These are phyloP conservation scores for Trichogramma evanescens DNA, from an alignment of 2,888 invertebrate genomes.

Conservation along the genomic window DNA sequence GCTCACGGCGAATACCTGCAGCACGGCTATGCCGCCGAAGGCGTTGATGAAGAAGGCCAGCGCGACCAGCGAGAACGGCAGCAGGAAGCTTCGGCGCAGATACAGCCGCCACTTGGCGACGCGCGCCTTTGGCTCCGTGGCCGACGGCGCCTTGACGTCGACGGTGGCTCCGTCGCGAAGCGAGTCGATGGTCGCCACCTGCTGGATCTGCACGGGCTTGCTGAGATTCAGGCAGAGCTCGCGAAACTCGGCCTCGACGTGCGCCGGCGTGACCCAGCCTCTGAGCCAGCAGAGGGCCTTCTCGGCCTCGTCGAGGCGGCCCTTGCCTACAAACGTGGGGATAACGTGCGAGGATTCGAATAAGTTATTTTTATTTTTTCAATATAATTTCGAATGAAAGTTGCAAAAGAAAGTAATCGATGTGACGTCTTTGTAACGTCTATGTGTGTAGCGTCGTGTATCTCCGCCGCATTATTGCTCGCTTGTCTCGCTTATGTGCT, in stretches of 20 bases:
- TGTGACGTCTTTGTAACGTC: no score
- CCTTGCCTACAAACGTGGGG: slow-evolving; percentile 44
- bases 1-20: slow-evolving; percentile 67
- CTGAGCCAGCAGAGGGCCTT: slow-evolving; percentile 69
- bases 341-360: no score
- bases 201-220: slow-evolving; percentile 25
- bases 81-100: slow-evolving; percentile 57
- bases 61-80: slow-evolving; percentile 61
- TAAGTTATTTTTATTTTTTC: no score
- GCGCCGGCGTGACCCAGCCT: slow-evolving; percentile 63
- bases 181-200: slow-evolving; percentile 27
- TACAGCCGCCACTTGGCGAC: slow-evolving; percentile 46
- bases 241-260: slow-evolving; percentile 57
- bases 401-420: no score
- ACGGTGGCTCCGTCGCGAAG: neutral
- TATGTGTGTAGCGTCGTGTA: no score
- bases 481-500: no score
- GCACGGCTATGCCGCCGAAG: slow-evolving; percentile 68
- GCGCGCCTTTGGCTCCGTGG: slow-evolving; percentile 9
- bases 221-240: slow-evolving; percentile 49
- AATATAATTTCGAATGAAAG: no score
- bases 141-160: neutral
- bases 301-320: slow-evolving; percentile 60
- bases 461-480: no score
- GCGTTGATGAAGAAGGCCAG: slow-evolving; percentile 66